Evolutionary conservation across 2,888 invertebrate species (phyloP), one percentile per base, ranked within the genome.

Genomic region (Cosmia trapezina): DNA sequence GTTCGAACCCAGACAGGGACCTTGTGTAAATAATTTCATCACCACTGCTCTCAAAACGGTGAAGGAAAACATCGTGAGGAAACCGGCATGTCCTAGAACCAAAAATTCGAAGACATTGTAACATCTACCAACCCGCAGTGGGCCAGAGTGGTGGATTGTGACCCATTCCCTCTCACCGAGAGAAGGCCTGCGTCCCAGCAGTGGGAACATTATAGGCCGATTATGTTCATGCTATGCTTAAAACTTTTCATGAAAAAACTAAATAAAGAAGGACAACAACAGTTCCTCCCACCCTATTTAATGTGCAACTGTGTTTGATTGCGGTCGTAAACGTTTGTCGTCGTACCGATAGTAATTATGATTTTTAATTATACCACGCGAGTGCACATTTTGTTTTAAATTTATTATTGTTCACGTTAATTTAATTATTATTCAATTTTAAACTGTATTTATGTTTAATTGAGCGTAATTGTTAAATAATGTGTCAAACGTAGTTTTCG

Each of bases 221-320:
- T 28, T 28, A 28, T 2, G 28, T 3, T 28, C n/a, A 28, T 28
- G 28, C 28, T 28, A 37, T 37, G 4, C 37, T 37, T 37, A 37
- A 37, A 37, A 37, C 37, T 37, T 37, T 37, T 41, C 14, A 14
- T 54, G 1, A 54, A 54, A 28, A 45, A 17, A n/a, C 11, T 19
- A 28, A 74, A 45, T 19, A 28, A 60, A 68, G 22, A 66, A 12
- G 41, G 63, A 54, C 53, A 22, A 0, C 3, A 82, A 82, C 56
- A 57, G 74, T 60, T 28, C 2, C 12, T 54, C 11, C 17, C 67
- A 77, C 87, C 86, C 71, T 78, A 90, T 92, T 93, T 93, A 94
- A 94, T 92, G 91, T 92, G 91, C 93, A 92, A 91, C 89, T 96
- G 96, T 91, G 91, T 93, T 93, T 96, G 96, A 95, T 92, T 95